These are phyloP conservation scores for Harpagoxenus sublaevis DNA, from an alignment of 2,888 invertebrate genomes.

Conservation along the genomic window DNA sequence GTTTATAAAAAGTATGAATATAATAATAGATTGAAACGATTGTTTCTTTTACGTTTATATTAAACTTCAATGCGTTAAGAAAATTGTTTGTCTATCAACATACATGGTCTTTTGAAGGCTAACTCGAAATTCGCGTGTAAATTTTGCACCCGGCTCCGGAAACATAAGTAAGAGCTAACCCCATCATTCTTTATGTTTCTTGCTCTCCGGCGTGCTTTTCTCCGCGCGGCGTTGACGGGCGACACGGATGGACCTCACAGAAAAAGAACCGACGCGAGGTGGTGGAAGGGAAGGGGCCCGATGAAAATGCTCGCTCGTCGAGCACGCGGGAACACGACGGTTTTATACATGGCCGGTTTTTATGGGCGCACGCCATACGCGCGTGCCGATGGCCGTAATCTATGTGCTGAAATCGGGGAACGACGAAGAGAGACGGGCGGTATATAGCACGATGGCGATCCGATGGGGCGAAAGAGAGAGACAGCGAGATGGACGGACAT, in stretches of 20 bases:
- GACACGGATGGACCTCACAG: conserved; percentile 47
- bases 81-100: not conserved
- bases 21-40: not conserved
- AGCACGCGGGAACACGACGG: conserved; percentile 56
- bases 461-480: conserved; percentile 22
- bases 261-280: conserved; percentile 35
- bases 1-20: not conserved
- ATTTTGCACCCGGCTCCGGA: conserved; percentile 5
- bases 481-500: conserved; percentile 4
- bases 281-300: conserved; percentile 20
- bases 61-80: not conserved
- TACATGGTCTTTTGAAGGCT: conserved; percentile 1
- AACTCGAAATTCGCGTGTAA: conserved; percentile 39
- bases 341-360: conserved; percentile 67
- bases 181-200: conserved; percentile 50
- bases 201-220: conserved; percentile 43
- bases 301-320: conserved; percentile 58
- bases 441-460: not conserved
- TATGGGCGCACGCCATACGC: conserved; percentile 71
- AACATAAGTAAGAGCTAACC: conserved; percentile 33
- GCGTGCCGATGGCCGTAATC: conserved; percentile 73
- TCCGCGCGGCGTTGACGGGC: conserved; percentile 43
- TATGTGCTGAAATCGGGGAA: conserved; percentile 59
- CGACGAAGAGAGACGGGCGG: conserved; percentile 53
- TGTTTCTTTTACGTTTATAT: not conserved